phyloP scores from a whole-genome alignment of 2,113 vertebrate genomes.

The Ardeotis arabs region DNA sequence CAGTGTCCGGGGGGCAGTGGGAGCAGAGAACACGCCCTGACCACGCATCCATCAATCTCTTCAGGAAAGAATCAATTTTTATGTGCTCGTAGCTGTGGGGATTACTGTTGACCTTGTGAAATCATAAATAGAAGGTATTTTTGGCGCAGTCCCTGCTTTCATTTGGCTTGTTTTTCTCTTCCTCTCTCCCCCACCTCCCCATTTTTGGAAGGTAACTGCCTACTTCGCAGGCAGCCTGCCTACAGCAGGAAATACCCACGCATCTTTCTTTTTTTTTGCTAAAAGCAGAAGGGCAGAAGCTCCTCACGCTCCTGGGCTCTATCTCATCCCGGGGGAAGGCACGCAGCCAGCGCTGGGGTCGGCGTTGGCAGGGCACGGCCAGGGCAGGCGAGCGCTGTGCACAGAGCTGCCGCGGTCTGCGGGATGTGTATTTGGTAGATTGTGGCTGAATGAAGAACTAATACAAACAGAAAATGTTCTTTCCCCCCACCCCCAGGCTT shows the following conservation, averaged over 20 bases:
- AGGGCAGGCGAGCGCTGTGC: accelerated
- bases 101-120: conserved; percentile 44
- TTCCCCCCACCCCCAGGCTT: accelerated
- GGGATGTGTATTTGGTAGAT: neutral
- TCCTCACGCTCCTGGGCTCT: neutral
- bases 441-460: neutral
- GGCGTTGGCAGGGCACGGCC: accelerated
- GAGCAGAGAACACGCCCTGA: conserved; percentile 2
- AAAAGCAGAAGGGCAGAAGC: neutral
- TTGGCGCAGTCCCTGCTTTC: neutral
- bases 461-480: too few species aligned
- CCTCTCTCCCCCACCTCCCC: neutral
- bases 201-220: conserved; percentile 22
- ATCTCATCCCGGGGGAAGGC: accelerated
- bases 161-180: neutral
- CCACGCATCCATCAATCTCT: conserved; percentile 24
- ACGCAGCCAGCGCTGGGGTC: accelerated
- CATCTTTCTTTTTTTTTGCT: neutral
- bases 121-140: conserved; percentile 58
- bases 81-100: conserved; percentile 36
- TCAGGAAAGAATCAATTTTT: conserved; percentile 65
- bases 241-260: neutral
- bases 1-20: neutral
- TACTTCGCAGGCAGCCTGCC: neutral
- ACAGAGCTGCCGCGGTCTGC: neutral